Base-by-base conservation (phyloP, 1,140 invertebrate species). In the Drosophila carrolli region DNA sequence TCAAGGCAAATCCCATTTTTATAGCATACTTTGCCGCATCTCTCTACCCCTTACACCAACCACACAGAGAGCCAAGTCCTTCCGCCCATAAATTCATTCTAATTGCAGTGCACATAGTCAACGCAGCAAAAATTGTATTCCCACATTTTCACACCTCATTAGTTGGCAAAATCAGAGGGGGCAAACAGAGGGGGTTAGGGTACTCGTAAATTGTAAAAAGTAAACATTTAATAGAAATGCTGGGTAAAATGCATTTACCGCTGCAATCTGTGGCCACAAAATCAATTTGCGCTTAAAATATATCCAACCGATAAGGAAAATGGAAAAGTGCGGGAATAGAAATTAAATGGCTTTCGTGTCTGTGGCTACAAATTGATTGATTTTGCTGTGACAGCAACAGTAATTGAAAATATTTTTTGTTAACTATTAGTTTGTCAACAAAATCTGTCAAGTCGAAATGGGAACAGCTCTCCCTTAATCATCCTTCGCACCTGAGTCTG, bases 181-280 rank as follows among this genome's bases (percentile, higher is more conserved):
- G 27, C 16, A 9, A 8, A 8, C 23, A 4, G 23, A 0, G 23
- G 11, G 11, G 60, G 46, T 62, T 50, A 58, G 60, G 54, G 47
- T 56, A 4, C 27, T 14, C 8, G 38, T 9, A 35, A 75, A 51
- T 9, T 40, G 35, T 27, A 75, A 75, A 75, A 74, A 70, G 40
- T 55, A 71, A 47, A 29, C 10, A 14, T 16, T 41, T 47, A 50
- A 58, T 68, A 60, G 43, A 44, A 80, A 70, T 71, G 38, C 50
- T 47, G 60, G 71, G 50, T 37, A 53, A 83, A 83, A 80, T 88
- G 83, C 84, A 88, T 65, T 88, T 80, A 71, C 83, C 70, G 71
- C 85, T 76, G 75, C 85, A 88, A 86, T 88, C 67, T 86, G 83
- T 88, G 83, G 82, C 83, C 83, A 88, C 83, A 88, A 88, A 88